Evolutionary conservation across 2,113 vertebrate species (phyloP).

Genomic region (human): GRCh38 chr1:22323501-22324000

Average conservation of each 20-base stretch:
- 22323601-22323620: neutral
- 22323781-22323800: constrained; percentile 75
- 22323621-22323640: neutral
- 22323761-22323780: constrained; percentile 71
- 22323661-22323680: neutral
- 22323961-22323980: constrained; percentile 42
- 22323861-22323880: constrained; percentile 70
- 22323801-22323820: constrained; percentile 67
- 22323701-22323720: constrained; percentile 38
- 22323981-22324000: constrained; percentile 62
- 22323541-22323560: neutral
- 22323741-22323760: constrained; percentile 73
- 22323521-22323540: neutral
- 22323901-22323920: constrained; percentile 74
- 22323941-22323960: constrained; percentile 45
- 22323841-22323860: constrained; percentile 76
- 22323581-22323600: neutral
- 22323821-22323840: constrained; percentile 65
- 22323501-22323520: neutral
- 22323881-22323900: constrained; percentile 51
- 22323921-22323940: constrained; percentile 71
- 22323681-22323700: neutral
- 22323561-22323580: neutral
- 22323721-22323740: constrained; percentile 46
- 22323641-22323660: neutral